A percentile compares a stretch with the other conserved stretches of the same genome.
phyloP scores from a whole-genome alignment of 1,140 invertebrate species.

The Cyclargus thomasi region DNA sequence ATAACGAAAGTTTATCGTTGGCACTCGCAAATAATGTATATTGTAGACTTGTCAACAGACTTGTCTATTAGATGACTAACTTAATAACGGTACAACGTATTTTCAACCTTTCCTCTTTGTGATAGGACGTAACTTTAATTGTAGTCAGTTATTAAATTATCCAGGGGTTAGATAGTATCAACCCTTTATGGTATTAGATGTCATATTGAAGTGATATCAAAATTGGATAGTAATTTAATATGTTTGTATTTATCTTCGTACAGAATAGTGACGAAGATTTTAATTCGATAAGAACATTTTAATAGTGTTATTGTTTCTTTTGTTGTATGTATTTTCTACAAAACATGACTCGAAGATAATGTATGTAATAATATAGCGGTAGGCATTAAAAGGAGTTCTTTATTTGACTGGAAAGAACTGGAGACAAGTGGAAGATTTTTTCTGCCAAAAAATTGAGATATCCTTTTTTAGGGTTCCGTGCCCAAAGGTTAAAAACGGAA shows the following conservation, averaged over 20 bases:
- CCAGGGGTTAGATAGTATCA: constrained; percentile 3
- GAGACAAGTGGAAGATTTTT: no score
- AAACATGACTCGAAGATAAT: no score
- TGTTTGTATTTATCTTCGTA: constrained; percentile 2
- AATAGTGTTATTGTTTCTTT: not conserved
- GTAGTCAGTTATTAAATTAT: not conserved
- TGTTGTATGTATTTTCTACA: not conserved
- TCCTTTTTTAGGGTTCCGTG: no score
- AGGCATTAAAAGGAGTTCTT: no score
- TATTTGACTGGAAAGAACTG: no score
- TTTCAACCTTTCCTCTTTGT: constrained; percentile 5
- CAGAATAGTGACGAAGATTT: not conserved
- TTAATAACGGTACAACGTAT: not conserved
- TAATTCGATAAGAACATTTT: not conserved
- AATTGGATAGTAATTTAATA: constrained; percentile 11
- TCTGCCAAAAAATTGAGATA: no score
- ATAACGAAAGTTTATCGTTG: no score
- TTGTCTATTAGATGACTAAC: not conserved
- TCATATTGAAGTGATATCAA: constrained; percentile 4
- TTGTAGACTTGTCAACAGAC: not conserved
- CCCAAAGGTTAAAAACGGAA: no score
- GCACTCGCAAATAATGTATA: no score
- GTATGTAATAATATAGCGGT: no score
- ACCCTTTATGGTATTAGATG: constrained; percentile 8
- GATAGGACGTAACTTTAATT: not conserved